Conservation (phyloP, 1,140 invertebrate species). For the Anoplophora glabripennis region DNA sequence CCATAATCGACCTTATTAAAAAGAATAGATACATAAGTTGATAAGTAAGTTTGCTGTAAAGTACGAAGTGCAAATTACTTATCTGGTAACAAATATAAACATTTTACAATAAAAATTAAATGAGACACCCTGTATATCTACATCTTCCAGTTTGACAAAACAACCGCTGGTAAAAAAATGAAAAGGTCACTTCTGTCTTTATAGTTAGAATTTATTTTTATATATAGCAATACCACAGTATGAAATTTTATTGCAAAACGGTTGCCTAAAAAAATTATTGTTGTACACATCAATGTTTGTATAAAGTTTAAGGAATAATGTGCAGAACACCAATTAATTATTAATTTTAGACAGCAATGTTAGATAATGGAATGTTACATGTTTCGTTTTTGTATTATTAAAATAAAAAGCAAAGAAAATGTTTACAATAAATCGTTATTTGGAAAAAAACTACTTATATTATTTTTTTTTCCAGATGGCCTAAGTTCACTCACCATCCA, state of each 20-base stretch:
- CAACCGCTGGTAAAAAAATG: neutral
- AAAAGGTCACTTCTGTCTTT: neutral
- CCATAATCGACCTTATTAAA: too few species aligned
- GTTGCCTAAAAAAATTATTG: conserved; percentile 33
- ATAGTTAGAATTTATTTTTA: neutral
- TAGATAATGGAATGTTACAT: conserved; percentile 46
- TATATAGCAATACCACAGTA: neutral
- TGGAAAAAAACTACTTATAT: neutral
- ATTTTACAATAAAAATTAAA: neutral
- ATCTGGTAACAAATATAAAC: neutral
- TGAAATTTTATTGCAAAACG: conserved; percentile 23
- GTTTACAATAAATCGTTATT: conserved; percentile 41
- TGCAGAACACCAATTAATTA: conserved; percentile 46
- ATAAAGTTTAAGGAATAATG: conserved; percentile 32
- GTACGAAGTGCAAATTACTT: too few species aligned
- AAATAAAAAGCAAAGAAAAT: conserved; percentile 37
- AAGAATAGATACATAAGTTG: too few species aligned
- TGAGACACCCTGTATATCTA: neutral
- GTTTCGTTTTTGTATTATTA: conserved; percentile 47
- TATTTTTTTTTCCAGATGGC: too few species aligned
- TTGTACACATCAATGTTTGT: conserved; percentile 33
- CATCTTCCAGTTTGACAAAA: neutral
- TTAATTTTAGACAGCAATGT: conserved; percentile 39
- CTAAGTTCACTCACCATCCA: too few species aligned
- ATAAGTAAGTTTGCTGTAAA: neutral